Conservation (phyloP, 64 coral and sea anemone species). For the Pachyseris speciosa region DNA sequence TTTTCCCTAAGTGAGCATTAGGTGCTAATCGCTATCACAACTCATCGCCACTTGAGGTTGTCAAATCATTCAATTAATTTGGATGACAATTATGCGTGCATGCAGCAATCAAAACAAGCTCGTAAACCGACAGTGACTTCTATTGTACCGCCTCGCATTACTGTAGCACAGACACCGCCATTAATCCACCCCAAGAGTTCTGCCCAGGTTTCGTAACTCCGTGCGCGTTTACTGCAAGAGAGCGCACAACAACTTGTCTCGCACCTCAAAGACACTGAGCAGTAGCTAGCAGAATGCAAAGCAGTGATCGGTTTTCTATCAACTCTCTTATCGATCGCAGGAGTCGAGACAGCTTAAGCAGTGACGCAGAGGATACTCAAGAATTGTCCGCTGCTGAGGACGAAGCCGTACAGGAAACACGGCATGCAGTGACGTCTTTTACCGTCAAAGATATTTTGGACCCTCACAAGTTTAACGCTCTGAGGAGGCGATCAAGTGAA, state of each 20-base stretch:
- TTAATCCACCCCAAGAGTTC: conserved; percentile 94
- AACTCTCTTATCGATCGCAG: conserved; percentile 76
- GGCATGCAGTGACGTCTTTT: conserved; percentile 91
- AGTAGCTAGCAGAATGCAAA: conserved; percentile 72
- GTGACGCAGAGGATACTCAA: conserved; percentile 55
- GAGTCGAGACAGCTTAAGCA: conserved; percentile 38
- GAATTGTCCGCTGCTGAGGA: conserved; percentile 66
- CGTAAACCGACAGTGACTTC: conserved; percentile 75
- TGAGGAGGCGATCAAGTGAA: conserved; percentile 31
- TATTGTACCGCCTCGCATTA: conserved; percentile 90
- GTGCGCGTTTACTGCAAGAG: not conserved
- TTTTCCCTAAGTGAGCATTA: conserved; percentile 84
- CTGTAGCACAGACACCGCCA: conserved; percentile 80
- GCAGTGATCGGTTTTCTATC: conserved; percentile 73
- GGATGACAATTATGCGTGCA: conserved; percentile 92
- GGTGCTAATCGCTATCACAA: conserved; percentile 98
- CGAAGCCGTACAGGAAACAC: conserved; percentile 61
- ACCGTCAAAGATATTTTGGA: conserved; percentile 99
- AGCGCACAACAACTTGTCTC: conserved; percentile 23
- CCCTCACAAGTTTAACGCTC: conserved; percentile 91
- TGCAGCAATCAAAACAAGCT: conserved; percentile 93
- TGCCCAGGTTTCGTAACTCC: conserved; percentile 28
- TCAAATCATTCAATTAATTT: conserved; percentile 99
- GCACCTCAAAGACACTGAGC: conserved; percentile 62
- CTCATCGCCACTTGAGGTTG: conserved; percentile 97